phyloP scores from a whole-genome alignment of 35 echinoderm and acorn worm genomes.

The Stichopus chloronotus region DNA sequence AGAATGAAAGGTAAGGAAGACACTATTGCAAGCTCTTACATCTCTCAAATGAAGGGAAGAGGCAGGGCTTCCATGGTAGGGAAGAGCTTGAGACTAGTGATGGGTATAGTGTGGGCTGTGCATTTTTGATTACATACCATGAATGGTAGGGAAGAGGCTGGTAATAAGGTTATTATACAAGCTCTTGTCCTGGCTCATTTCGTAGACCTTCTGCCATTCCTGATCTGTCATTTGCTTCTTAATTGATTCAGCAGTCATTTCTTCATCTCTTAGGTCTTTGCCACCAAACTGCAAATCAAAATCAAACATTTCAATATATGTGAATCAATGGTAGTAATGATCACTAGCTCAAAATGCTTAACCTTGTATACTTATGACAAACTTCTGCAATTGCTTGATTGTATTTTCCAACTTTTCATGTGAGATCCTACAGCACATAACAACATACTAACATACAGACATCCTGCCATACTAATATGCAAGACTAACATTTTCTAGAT shows the following conservation, averaged over 20 bases:
- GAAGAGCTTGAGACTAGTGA: conserved; percentile 67
- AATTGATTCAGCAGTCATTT: conserved; percentile 95
- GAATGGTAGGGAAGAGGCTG: conserved; percentile 97
- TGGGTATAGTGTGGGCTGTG: too few relatives aligned
- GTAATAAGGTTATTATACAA: conserved; percentile 92
- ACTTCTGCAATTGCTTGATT: too few relatives aligned
- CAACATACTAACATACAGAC: too few relatives aligned
- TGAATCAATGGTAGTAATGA: not conserved
- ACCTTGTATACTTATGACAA: too few relatives aligned
- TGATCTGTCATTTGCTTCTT: conserved; percentile 99
- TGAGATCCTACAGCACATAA: too few relatives aligned
- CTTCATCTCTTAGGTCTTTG: conserved; percentile 89
- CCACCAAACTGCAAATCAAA: conserved; percentile 87
- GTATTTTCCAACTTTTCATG: too few relatives aligned
- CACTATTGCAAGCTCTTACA: too few relatives aligned
- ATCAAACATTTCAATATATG: not conserved
- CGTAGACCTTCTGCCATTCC: conserved; percentile 99
- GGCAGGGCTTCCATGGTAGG: conserved; percentile 67
- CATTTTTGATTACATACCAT: conserved; percentile 65
- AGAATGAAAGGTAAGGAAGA: not conserved
- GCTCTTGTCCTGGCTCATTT: conserved; percentile 99
- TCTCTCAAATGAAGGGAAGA: too few relatives aligned
- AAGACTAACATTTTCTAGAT: too few relatives aligned
- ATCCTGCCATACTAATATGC: too few relatives aligned
- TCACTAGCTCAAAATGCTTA: not conserved